These are phyloP conservation scores for Epinephelus lanceolatus DNA, from an alignment of 2,113 vertebrate species.

Conservation along the genomic window DNA sequence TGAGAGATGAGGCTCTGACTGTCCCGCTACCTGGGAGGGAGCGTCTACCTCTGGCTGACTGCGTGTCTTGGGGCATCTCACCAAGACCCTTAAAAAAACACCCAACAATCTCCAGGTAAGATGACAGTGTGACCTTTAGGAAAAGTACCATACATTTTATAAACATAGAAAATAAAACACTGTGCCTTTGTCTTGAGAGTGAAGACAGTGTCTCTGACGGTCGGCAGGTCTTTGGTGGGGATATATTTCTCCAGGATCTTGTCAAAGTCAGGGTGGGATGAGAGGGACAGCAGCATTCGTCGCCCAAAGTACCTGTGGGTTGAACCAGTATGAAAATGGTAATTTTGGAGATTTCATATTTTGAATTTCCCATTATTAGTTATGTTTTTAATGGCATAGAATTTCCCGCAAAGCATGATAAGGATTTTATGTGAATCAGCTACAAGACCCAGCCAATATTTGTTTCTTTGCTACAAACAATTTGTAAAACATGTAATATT, in stretches of 20 bases:
- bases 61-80: conserved; percentile 89
- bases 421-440: too few relatives aligned
- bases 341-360: not conserved
- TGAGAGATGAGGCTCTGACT: conserved; percentile 88
- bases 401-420: not conserved
- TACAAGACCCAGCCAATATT: too few relatives aligned
- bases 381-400: not conserved
- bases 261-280: conserved; percentile 91
- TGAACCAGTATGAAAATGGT: not conserved
- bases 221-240: conserved; percentile 89
- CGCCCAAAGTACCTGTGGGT: conserved; percentile 90
- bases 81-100: conserved; percentile 88
- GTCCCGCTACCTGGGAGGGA: conserved; percentile 86
- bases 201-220: conserved; percentile 88
- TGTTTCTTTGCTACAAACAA: too few relatives aligned
- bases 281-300: conserved; percentile 92
- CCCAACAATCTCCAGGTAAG: conserved; percentile 26
- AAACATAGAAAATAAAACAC: not conserved
- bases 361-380: not conserved
- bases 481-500: too few relatives aligned
- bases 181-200: conserved; percentile 91
- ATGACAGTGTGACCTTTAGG: not conserved
- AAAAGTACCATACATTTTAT: not conserved
- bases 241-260: conserved; percentile 91
- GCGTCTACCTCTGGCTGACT: conserved; percentile 90